Conservation (phyloP, 2,113 vertebrate species). For the Paradoxurus hermaphroditus region DNA sequence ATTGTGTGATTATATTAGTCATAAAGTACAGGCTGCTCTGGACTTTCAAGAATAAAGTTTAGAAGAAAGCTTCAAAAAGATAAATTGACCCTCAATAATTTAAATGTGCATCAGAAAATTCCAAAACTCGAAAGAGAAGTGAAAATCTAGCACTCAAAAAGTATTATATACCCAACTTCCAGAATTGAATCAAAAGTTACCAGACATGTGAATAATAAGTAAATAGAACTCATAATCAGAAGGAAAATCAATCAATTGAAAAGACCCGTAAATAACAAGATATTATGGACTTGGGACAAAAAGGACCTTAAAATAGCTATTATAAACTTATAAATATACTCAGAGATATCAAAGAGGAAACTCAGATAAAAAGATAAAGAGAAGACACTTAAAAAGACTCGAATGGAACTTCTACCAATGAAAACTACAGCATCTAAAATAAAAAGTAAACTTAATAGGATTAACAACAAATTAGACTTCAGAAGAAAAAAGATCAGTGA, state of each 20-base stretch:
- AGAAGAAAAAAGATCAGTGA: neutral
- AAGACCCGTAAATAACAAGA: neutral
- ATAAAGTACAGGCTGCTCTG: neutral
- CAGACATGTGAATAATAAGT: neutral
- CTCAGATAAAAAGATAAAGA: neutral
- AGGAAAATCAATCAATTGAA: neutral
- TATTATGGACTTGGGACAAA: neutral
- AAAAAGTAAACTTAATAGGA: neutral
- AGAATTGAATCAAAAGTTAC: neutral
- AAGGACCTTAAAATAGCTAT: neutral
- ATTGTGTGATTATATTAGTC: neutral
- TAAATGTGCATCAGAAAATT: conserved; percentile 18
- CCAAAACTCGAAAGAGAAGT: conserved; percentile 33
- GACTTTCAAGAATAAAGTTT: neutral
- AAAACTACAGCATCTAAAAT: neutral
- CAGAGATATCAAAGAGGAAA: neutral
- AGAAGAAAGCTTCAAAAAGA: neutral
- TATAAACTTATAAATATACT: neutral
- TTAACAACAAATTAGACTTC: neutral
- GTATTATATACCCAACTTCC: neutral
- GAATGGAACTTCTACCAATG: neutral
- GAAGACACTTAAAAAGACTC: neutral
- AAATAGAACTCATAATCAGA: neutral
- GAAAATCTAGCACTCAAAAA: neutral
- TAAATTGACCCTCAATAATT: neutral